These are phyloP conservation scores for Nothobranchius furzeri DNA, from an alignment of 2,113 vertebrate genomes.

Conservation along the genomic window DNA sequence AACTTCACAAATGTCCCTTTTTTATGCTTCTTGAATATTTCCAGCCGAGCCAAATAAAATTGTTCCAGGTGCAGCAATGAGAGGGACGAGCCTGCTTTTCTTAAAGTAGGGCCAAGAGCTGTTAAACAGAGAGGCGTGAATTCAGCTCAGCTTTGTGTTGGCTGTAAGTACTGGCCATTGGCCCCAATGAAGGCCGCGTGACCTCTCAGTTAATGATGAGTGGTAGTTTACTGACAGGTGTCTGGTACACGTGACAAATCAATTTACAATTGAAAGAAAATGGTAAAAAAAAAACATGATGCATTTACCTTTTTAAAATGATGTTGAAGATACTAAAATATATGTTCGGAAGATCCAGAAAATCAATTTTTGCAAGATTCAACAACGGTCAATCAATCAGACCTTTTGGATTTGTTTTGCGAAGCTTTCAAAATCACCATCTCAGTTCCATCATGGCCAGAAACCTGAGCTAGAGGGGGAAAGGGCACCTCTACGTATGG, in stretches of 20 bases:
- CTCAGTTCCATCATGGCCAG: conserved; percentile 43
- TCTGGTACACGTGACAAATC: conserved; percentile 57
- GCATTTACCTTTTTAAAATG: conserved; percentile 10
- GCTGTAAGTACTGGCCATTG: conserved; percentile 43
- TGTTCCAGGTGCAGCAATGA: conserved; percentile 72
- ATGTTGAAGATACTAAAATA: background rate
- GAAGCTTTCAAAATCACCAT: conserved; percentile 35
- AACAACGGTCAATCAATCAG: conserved; percentile 32
- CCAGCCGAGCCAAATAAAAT: conserved; percentile 69
- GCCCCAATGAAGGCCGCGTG: conserved; percentile 43
- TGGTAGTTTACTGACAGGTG: conserved; percentile 71
- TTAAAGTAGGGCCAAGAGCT: conserved; percentile 52
- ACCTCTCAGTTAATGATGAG: conserved; percentile 42
- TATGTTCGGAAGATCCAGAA: conserved; percentile 18
- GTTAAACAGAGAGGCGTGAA: conserved; percentile 69
- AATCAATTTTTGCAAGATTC: conserved; percentile 33
- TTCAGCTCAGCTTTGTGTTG: conserved; percentile 32
- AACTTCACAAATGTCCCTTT: conserved; percentile 57
- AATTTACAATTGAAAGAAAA: conserved; percentile 15
- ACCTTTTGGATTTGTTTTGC: conserved; percentile 27
- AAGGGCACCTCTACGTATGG: conserved; percentile 63
- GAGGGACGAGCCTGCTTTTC: conserved; percentile 47
- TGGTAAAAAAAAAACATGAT: background rate
- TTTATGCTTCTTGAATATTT: conserved; percentile 59
- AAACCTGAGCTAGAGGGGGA: conserved; percentile 62